phyloP scores from a whole-genome alignment of 1,140 invertebrate species.

The Zeugodacus cucurbitae region DNA sequence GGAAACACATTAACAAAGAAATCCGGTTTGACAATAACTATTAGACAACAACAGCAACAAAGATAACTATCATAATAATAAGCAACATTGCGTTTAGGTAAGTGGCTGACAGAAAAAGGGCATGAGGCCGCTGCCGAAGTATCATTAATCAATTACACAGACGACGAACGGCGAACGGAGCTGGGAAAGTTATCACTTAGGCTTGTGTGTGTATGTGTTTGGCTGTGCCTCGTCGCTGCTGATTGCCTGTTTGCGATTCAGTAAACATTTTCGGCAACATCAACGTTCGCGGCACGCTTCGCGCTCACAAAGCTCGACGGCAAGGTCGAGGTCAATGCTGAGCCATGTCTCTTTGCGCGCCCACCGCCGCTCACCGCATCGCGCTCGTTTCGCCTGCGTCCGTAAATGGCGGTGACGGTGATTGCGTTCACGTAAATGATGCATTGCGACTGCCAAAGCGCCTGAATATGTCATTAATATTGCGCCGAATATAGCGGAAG shows the following conservation, averaged over 20 bases:
- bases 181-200: not conserved
- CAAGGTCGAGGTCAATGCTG: not conserved
- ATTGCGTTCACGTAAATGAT: slow-evolving; percentile 23
- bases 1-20: slow-evolving; percentile 20
- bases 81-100: not conserved
- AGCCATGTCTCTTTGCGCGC: not conserved
- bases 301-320: not conserved
- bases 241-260: not conserved
- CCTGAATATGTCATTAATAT: not conserved
- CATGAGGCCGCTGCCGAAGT: not conserved
- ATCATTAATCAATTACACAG: slow-evolving; percentile 26
- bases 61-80: not conserved
- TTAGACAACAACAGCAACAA: not conserved
- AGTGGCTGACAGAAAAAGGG: not conserved
- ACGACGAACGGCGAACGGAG: too few species aligned
- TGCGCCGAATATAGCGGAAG: not conserved
- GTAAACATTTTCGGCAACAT: not conserved
- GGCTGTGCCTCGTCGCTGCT: not conserved
- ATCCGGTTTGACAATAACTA: not conserved
- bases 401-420: not conserved
- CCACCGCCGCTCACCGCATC: not conserved
- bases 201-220: not conserved
- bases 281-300: not conserved
- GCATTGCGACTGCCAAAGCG: slow-evolving; percentile 19
- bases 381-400: too few species aligned